Base-by-base conservation (phyloP, 2,888 invertebrate genomes). In the Myathropa florea region DNA sequence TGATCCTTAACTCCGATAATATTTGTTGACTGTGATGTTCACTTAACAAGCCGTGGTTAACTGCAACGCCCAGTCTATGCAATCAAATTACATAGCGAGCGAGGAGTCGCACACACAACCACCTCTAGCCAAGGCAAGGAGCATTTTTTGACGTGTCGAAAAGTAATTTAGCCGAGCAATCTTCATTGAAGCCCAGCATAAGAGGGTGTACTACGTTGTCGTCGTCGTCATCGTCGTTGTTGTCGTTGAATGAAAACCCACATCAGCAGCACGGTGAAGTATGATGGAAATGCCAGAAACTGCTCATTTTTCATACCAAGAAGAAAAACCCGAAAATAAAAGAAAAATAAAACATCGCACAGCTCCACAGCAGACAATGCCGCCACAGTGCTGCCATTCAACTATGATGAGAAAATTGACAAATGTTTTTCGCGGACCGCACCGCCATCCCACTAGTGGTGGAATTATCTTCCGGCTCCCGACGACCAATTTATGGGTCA, bases 321-420 rank as follows among this genome's bases (percentile, higher is more conserved):
- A 70, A 57, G 33, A n/a, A 39, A 67, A 60, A 46, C 39, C 67
- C 63, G 9, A 71, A 57, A 72, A 10, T 57, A 46, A 39, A 59
- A 68, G 67, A n/a, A 71, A 57, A 72, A 10, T 46, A 53, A 39
- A 64, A 12, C 68, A 46, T 67, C 72, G 78, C 78, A 59, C 70
- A 65, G 57, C 36, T 59, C 24, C 67, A 77, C 63, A 82, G 70
- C 83, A 83, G 65, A 86, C 83, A 86, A 86, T 75, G 75, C 65
- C n/a, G 10, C 28, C 53, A 53, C 36, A 57, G 57, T 76, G 18
- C 60, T 77, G 72, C 68, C 67, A 73, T 67, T 59, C 71, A 83
- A 53, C 65, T 75, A 79, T 83, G 86, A 86, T 86, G 86, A 79
- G 86, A 86, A 86, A 82, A 71, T 83, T 86, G 86, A 86, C 86